These are phyloP conservation scores for Drosophila leontia DNA, from an alignment of 1,140 invertebrate genomes.

Conservation along the genomic window DNA sequence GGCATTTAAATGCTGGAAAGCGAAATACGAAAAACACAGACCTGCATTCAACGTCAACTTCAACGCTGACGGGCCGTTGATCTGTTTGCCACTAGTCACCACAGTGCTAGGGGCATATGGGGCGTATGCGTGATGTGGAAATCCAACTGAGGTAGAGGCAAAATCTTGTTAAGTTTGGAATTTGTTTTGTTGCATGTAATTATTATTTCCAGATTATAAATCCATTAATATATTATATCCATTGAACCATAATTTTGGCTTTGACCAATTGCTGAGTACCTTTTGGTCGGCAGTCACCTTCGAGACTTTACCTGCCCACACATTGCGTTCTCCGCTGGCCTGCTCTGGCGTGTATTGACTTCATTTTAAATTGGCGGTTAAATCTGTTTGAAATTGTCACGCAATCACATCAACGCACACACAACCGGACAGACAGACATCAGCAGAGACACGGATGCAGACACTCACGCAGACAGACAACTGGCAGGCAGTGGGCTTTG, in stretches of 20 bases:
- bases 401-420: slow-evolving; percentile 69
- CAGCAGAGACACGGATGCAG: slow-evolving; percentile 22
- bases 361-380: slow-evolving; percentile 84
- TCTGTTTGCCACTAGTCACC: slow-evolving; percentile 43
- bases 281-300: not conserved
- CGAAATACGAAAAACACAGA: slow-evolving; percentile 20
- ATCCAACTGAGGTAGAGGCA: not conserved
- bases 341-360: slow-evolving; percentile 75
- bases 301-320: not conserved
- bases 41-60: slow-evolving; percentile 32
- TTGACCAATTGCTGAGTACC: slow-evolving; percentile 8
- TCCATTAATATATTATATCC: not conserved
- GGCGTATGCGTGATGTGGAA: not conserved
- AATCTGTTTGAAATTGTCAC: slow-evolving; percentile 84
- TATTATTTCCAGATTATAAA: not conserved
- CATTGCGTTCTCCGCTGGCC: slow-evolving; percentile 19
- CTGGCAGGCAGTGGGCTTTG: slow-evolving; percentile 22
- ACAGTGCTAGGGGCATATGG: not conserved
- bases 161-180: too few species aligned
- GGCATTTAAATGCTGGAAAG: slow-evolving; percentile 59
- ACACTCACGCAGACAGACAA: slow-evolving; percentile 48
- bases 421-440: slow-evolving; percentile 37
- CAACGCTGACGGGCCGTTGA: slow-evolving; percentile 70
- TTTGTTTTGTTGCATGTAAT: too few species aligned
- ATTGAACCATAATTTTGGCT: not conserved